Percentiles rank a stretch among this genome's conserved stretches.
phyloP scores from a whole-genome alignment of 2,113 vertebrate species.

The Macquaria australasica region DNA sequence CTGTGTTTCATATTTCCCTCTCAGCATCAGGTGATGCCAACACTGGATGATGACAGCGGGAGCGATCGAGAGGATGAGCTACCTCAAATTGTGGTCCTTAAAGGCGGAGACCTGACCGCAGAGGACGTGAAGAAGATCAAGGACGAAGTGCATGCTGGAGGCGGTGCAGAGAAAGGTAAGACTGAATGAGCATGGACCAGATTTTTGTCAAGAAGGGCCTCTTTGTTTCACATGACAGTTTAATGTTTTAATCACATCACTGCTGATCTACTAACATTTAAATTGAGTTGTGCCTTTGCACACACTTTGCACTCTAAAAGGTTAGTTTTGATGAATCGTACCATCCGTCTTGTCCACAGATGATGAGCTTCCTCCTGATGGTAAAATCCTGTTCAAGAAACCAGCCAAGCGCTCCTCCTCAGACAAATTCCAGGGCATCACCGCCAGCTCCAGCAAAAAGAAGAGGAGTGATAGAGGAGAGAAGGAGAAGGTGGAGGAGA shows the following conservation, averaged over 20 bases:
- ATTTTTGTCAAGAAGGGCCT: neutral
- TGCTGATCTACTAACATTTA: neutral
- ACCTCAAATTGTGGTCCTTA: constrained; percentile 94
- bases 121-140: constrained; percentile 94
- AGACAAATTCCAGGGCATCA: constrained; percentile 90
- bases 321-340: neutral
- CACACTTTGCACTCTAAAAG: too few relatives aligned
- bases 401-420: constrained; percentile 91
- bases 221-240: neutral
- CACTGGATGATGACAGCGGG: constrained; percentile 86
- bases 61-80: constrained; percentile 95
- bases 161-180: constrained; percentile 80
- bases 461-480: constrained; percentile 76
- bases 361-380: constrained; percentile 86
- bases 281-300: neutral
- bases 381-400: constrained; percentile 96
- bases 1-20: neutral
- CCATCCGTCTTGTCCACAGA: constrained; percentile 73
- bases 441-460: constrained; percentile 93
- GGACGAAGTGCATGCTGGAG: constrained; percentile 66
- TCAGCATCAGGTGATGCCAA: constrained; percentile 89
- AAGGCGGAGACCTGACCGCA: constrained; percentile 89
- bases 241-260: neutral
- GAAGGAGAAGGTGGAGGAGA: constrained; percentile 64
- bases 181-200: neutral